Conservation (phyloP, 2,113 vertebrate genomes). For the Addax nasomaculatus region DNA sequence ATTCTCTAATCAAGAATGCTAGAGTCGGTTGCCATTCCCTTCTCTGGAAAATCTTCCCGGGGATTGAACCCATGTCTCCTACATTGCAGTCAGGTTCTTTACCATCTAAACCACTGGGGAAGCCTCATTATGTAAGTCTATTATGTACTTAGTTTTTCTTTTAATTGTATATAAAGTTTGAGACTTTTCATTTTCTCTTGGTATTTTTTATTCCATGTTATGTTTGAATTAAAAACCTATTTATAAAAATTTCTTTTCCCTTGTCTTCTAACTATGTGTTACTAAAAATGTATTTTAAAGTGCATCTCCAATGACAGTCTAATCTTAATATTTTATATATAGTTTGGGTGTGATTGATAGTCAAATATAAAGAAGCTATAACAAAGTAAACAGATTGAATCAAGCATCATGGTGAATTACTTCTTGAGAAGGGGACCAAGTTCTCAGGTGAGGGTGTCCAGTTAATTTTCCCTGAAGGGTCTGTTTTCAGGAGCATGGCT, state of each 20-base stretch:
- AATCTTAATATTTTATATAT: conserved; percentile 24
- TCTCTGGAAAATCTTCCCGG: too few species aligned
- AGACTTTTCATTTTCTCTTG: conserved; percentile 23
- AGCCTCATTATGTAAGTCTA: not conserved
- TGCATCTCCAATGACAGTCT: not conserved
- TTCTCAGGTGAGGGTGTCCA: not conserved
- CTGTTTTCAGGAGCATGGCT: not conserved
- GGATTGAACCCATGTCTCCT: too few species aligned
- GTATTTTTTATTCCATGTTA: conserved; percentile 19
- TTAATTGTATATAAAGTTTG: not conserved
- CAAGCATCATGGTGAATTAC: not conserved
- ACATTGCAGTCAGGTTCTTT: not conserved
- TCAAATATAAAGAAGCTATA: not conserved
- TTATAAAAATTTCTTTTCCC: conserved; percentile 10
- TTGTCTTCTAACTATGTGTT: not conserved
- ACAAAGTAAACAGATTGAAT: not conserved
- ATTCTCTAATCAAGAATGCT: not conserved
- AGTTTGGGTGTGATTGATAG: not conserved
- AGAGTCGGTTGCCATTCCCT: not conserved
- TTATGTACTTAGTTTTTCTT: not conserved
- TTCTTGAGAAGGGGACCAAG: not conserved
- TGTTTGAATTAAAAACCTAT: not conserved
- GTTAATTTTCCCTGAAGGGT: not conserved
- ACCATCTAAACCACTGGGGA: not conserved
- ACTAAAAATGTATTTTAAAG: conserved; percentile 39